Evolutionary conservation across 2,888 invertebrate species (phyloP).

Genomic region (Euspilapteryx auroguttella): DNA sequence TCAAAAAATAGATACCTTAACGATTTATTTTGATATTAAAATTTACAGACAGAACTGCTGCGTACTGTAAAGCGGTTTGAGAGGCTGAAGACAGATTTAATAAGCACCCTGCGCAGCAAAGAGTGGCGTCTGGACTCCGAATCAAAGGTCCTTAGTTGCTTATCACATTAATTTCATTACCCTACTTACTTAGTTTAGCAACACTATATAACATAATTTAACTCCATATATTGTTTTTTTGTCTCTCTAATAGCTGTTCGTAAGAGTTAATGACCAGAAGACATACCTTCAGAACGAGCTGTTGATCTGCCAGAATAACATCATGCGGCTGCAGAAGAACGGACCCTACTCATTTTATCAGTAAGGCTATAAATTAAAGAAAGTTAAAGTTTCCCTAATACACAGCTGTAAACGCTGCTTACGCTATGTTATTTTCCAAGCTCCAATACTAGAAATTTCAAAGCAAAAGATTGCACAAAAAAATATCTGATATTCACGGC

Average conservation of each 20-base stretch:
- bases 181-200: conserved; percentile 1
- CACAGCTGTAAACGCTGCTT: too few species aligned
- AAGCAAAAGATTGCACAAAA: neutral
- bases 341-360: conserved; percentile 25
- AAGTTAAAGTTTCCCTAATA: too few species aligned
- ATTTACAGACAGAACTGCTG: conserved; percentile 36
- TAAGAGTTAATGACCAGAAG: conserved; percentile 48
- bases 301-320: conserved; percentile 50
- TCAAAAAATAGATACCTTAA: neutral
- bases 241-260: too few species aligned
- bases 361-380: too few species aligned
- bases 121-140: conserved; percentile 56
- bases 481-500: too few species aligned
- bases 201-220: too few species aligned
- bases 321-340: conserved; percentile 40
- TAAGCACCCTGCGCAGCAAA: conserved; percentile 49
- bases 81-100: conserved; percentile 46
- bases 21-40: neutral
- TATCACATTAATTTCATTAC: neutral
- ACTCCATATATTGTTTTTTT: too few species aligned
- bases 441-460: too few species aligned
- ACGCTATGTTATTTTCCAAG: too few species aligned
- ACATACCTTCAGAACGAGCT: conserved; percentile 51
- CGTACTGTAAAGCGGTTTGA: conserved; percentile 52
- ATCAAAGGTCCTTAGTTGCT: conserved; percentile 30